Conservation (phyloP, 2,797 vertebrate genomes). For the Cyclura pinguis region DNA sequence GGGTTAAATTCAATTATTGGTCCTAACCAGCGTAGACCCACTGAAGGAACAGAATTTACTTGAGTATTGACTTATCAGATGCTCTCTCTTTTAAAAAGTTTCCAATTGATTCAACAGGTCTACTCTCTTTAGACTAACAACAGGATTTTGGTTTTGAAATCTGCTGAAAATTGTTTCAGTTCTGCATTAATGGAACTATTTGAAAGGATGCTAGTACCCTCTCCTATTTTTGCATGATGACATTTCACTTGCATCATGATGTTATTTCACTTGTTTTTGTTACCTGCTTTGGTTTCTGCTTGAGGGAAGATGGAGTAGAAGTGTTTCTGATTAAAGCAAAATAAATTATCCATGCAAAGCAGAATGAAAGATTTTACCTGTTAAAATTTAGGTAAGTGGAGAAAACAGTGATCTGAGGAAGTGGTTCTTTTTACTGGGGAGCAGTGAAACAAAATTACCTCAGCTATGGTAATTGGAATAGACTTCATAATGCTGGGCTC, state of each 20-base stretch:
- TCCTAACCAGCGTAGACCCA: no score
- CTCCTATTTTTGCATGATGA: background rate
- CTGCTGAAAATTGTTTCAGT: background rate
- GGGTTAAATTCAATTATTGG: no score
- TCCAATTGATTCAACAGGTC: no score
- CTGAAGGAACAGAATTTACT: no score
- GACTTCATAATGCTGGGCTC: no score
- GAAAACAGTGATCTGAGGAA: background rate
- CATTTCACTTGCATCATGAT: background rate
- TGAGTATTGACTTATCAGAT: no score
- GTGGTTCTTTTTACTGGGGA: background rate
- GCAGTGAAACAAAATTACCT: background rate
- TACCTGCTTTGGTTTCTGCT: background rate
- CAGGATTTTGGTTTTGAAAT: background rate
- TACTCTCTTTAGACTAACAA: no score
- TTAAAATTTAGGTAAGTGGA: background rate
- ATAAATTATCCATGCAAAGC: background rate
- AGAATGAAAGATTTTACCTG: background rate
- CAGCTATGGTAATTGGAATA: background rate
- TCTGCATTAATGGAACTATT: background rate
- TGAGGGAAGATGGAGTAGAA: background rate
- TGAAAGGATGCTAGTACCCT: background rate
- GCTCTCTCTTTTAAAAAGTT: no score
- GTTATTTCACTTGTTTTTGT: background rate
- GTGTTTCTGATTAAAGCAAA: background rate